Evolutionary conservation across 2,888 invertebrate species (phyloP).

Genomic region (Drosophila rubida): DNA sequence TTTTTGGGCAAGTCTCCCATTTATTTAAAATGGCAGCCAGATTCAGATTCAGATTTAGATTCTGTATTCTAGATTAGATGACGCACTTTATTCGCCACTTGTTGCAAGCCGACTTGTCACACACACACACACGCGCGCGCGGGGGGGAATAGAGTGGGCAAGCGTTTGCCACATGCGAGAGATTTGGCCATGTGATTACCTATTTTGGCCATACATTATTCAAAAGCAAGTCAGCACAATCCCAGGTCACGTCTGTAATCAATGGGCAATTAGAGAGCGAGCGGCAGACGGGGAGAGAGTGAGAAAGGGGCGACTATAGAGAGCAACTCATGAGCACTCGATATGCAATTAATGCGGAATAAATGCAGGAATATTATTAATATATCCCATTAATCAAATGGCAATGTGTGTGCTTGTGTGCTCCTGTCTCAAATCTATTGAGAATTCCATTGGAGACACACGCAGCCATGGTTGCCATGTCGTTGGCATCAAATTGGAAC

Average conservation of each 20-base stretch:
- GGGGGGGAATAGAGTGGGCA: slow-evolving; percentile 5
- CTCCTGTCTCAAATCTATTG: slow-evolving; percentile 15
- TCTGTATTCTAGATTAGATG: slow-evolving; percentile 13
- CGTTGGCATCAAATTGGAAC: not conserved
- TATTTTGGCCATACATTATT: slow-evolving; percentile 13
- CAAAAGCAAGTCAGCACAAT: slow-evolving; percentile 14
- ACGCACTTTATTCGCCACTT: slow-evolving; percentile 19
- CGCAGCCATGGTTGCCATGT: not conserved
- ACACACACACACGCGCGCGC: not conserved
- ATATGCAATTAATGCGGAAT: slow-evolving; percentile 46
- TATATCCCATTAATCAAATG: slow-evolving; percentile 52
- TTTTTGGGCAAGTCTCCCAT: slow-evolving; percentile 8
- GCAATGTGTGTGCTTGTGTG: not conserved
- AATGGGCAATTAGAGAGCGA: slow-evolving; percentile 34
- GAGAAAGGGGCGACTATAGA: not conserved
- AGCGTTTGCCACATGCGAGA: slow-evolving; percentile 30
- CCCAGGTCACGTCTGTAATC: slow-evolving; percentile 28
- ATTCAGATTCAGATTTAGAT: slow-evolving; percentile 1
- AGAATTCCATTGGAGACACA: slow-evolving; percentile 6
- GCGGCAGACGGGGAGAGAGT: not conserved
- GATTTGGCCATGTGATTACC: slow-evolving; percentile 21
- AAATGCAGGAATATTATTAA: slow-evolving; percentile 35
- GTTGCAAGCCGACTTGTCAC: slow-evolving; percentile 5
- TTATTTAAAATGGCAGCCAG: slow-evolving; percentile 9
- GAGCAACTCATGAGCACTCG: slow-evolving; percentile 13